These are phyloP conservation scores for Acrocephalus scirpaceus DNA, from an alignment of 2,797 vertebrate species.

Conservation along the genomic window DNA sequence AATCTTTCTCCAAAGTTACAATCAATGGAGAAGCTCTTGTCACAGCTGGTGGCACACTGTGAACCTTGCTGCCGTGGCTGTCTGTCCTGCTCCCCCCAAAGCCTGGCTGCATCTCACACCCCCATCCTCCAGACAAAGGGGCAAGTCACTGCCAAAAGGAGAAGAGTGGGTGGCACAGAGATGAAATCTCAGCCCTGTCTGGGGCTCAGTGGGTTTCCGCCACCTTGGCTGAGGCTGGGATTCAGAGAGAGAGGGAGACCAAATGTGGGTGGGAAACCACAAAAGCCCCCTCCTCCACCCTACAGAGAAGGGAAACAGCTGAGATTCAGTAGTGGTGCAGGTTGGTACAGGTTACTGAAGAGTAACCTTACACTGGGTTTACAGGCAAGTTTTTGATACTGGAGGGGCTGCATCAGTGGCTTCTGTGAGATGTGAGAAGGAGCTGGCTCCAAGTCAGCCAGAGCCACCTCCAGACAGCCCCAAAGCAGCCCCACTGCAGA, in stretches of 20 bases:
- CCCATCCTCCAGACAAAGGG: neutral
- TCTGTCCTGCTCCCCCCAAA: neutral
- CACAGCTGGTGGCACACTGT: neutral
- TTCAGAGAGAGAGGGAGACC: constrained; percentile 56
- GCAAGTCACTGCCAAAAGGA: neutral
- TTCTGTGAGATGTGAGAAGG: neutral
- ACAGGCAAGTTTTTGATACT: neutral
- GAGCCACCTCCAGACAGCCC: neutral
- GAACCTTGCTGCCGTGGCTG: neutral
- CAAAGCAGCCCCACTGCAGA: neutral
- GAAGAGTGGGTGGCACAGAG: constrained; percentile 61
- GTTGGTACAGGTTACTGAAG: neutral
- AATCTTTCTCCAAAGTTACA: neutral
- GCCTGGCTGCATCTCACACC: neutral
- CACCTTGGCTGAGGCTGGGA: constrained; percentile 53
- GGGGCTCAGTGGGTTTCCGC: constrained; percentile 71
- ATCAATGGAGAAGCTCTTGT: neutral
- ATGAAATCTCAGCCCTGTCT: constrained; percentile 67
- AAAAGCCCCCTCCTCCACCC: constrained; percentile 60
- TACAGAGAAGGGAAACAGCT: constrained; percentile 46
- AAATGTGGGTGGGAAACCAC: constrained; percentile 70
- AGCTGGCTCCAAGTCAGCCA: neutral
- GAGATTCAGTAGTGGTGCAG: neutral
- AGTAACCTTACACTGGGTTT: neutral
- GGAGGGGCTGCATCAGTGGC: neutral